Base-by-base conservation (phyloP, 1,140 invertebrate genomes). In the Dryas iulia region DNA sequence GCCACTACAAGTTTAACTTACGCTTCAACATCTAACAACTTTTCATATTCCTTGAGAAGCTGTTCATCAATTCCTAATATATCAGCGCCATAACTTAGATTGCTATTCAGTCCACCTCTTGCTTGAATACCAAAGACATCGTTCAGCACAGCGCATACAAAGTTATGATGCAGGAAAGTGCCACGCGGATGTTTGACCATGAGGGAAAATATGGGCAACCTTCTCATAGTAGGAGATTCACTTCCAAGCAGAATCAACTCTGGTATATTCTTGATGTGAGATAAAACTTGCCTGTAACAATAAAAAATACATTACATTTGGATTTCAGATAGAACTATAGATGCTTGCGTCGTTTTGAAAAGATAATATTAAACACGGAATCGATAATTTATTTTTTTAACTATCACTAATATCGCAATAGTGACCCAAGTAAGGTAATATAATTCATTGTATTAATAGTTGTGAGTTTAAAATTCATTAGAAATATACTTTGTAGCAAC, bases 61-160 rank as follows among this genome's bases (percentile, higher is more conserved):
- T 95, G 92, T 65, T 95, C 94, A 82, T 96, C 94, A 61, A 98
- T 97, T 24, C 97, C 97, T 63, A 98, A 93, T 8, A 98, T 90
- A 88, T 97, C 95, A 87, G 97, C 95, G 7, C 96, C 96, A 82
- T 98, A 98, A 60, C 96, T 95, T 30, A 90, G 65, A 57, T 88
- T 89, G 47, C 87, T 86, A n/a, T 85, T 87, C 52, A 96, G 96
- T 1, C 97, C 97, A 7, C 96, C 96, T 74, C 97, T 93, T 0
- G 96, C 96, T 89, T 98, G 97, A 39, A 98, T 97, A 0, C 98
- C 98, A 83, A 98, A 98, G 8, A 98, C 94, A 82, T 98, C 98
- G 79, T 98, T 98, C 3, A 98, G 93, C 0, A 98, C 92, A 1
- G 96, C 95, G 76, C 95, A 96, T 0, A 98, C 95, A 87, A 97